A percentile compares a stretch with the other conserved stretches of the same genome.
Evolutionary conservation across 2,797 vertebrate species (phyloP).

Genomic region (Psittacula echo): DNA sequence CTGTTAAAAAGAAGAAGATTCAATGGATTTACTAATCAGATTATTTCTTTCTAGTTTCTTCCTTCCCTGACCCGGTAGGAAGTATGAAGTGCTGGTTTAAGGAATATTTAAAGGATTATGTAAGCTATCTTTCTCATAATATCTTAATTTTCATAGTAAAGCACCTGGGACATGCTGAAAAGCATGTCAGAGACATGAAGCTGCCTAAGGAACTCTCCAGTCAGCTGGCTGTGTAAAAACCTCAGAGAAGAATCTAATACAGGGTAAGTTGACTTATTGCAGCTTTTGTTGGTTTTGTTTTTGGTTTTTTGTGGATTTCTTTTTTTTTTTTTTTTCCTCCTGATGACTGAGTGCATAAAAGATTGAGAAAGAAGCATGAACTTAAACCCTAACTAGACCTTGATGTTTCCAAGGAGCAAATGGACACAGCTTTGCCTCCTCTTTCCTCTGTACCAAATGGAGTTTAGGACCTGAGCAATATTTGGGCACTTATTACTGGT

Average conservation of each 20-base stretch:
- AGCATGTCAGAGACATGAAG: neutral
- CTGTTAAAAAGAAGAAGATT: neutral
- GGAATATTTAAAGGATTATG: neutral
- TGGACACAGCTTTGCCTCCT: neutral
- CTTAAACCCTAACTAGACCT: neutral
- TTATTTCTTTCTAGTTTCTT: neutral
- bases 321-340: neutral
- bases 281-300: neutral
- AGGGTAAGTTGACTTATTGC: accelerated
- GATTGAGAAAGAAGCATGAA: neutral
- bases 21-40: neutral
- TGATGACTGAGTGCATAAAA: neutral
- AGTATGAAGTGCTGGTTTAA: neutral
- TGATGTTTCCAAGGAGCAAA: neutral
- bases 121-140: neutral
- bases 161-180: neutral
- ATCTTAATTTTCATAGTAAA: neutral
- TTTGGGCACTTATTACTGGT: neutral
- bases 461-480: neutral
- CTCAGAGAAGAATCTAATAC: neutral
- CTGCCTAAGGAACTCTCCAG: neutral
- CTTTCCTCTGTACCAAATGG: neutral
- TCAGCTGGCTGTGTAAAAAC: neutral
- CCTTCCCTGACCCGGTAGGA: neutral
- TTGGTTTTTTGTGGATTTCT: neutral